Conservation (phyloP, 1,140 invertebrate species). For the Drosophila orena region DNA sequence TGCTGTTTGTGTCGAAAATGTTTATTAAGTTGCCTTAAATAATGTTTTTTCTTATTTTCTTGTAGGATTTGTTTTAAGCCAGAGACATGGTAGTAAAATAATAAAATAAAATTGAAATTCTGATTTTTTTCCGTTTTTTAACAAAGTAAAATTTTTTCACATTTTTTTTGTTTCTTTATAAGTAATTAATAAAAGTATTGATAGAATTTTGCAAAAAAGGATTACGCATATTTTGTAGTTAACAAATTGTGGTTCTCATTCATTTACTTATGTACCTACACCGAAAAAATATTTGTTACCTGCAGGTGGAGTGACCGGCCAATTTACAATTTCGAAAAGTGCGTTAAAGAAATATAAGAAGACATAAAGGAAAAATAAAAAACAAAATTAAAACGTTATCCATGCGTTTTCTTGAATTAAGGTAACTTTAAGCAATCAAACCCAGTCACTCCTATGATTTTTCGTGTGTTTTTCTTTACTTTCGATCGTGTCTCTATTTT, state of each 20-base stretch:
- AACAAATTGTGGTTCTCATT: background rate
- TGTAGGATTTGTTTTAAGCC: constrained; percentile 25
- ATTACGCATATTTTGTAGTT: constrained; percentile 18
- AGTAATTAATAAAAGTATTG: constrained; percentile 26
- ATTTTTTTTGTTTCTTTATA: constrained; percentile 10
- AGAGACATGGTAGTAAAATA: constrained; percentile 34
- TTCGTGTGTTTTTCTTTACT: constrained; percentile 25
- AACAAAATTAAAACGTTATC: constrained; percentile 22
- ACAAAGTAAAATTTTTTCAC: constrained; percentile 44
- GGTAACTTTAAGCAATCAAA: background rate
- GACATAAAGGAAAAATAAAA: constrained; percentile 20
- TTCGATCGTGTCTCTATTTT: constrained; percentile 5
- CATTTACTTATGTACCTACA: constrained; percentile 29
- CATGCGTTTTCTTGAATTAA: background rate
- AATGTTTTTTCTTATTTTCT: constrained; percentile 20
- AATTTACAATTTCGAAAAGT: background rate
- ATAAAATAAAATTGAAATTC: constrained; percentile 30
- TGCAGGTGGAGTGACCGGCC: constrained; percentile 11
- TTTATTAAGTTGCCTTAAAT: constrained; percentile 37
- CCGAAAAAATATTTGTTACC: constrained; percentile 18
- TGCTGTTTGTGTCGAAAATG: constrained; percentile 24
- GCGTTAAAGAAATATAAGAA: background rate
- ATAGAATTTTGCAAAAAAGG: constrained; percentile 8
- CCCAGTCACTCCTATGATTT: constrained; percentile 22
- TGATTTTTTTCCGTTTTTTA: constrained; percentile 11